Evolutionary conservation across 2,888 invertebrate genomes (phyloP), one percentile per base, ranked within the genome.

Genomic region (Zelleria hepariella): DNA sequence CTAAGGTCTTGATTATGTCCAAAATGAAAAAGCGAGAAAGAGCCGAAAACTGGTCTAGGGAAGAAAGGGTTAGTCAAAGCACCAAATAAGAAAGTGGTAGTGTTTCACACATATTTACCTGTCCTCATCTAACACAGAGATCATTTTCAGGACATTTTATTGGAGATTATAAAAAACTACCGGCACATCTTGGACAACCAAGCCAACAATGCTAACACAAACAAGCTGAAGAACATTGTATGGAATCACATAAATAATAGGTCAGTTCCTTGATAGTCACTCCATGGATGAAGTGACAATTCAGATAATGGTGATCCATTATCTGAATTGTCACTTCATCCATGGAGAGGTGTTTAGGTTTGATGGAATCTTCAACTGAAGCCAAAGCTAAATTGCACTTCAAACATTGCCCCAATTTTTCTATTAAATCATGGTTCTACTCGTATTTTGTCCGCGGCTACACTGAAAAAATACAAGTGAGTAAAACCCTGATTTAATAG

Each of bases 231-330:
- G 24, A 56, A 56, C 27, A 47, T 56, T 42, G 56, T 47, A 18
- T 56, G 56, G 56, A 56, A 32, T 42, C 56, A 56, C 23, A 56
- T 56, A 18, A 42, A 27, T 23, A 56, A 56, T 25, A 54, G 54
- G 54, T 54, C 20, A 51, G 20, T 10, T 15, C 32, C 15, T 42
- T 15, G 2, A n/a, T n/a, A n/a, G n/a, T n/a, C n/a, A n/a, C n/a
- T n/a, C n/a, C n/a, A n/a, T n/a, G n/a, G n/a, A n/a, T n/a, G n/a
- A n/a, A n/a, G n/a, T n/a, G n/a, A n/a, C n/a, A n/a, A n/a, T n/a
- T n/a, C n/a, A n/a, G n/a, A n/a, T n/a, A n/a, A n/a, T n/a, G n/a
- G n/a, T n/a, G n/a, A n/a, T n/a, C n/a, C n/a, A n/a, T n/a, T n/a
- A n/a, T n/a, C n/a, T n/a, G n/a, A n/a, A n/a, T n/a, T n/a, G n/a